Base-by-base conservation (phyloP, 2,113 vertebrate species). In the Gorilla gorilla region DNA sequence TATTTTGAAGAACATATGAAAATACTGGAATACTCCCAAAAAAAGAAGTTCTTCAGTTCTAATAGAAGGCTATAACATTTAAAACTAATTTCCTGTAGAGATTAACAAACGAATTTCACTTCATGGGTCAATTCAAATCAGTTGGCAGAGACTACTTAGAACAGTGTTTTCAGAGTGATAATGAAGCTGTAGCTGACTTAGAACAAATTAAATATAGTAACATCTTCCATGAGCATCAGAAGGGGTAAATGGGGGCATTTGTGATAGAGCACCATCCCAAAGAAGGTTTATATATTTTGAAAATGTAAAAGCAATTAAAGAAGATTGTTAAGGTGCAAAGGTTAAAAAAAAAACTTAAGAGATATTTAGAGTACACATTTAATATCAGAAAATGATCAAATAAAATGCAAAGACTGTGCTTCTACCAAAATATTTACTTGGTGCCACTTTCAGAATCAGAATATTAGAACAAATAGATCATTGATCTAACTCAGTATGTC, bases 1-100 rank as follows among this genome's bases (percentile, higher is more conserved):
- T 94, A 73, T 87, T 94, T 85, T 52, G 57, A 89, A 70, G 23
- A 89, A 68, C 7, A 78, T 84, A 80, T 50, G 35, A 68, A 96
- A 84, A 72, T 66, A 30, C 6, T 64, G 5, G 27, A 82, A 93
- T n/a, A 43, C 8, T 4, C 43, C 40, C 38, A 25, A 80, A 80
- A 50, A 79, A 83, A n/a, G 2, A 84, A 80, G 32, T 57, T 13
- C 27, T 89, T 86, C 30, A 80, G 12, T 35, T 90, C 52, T 61
- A 12, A 78, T 7, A 84, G 43, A 68, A 89, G 2, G 4, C 13
- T 87, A 9, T 6, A 66, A 35, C 23, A 70, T 78, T 90, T 87
- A 79, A 16, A 70, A 94, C 0, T 61, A n/a, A 61, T 83, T 78
- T 52, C 8, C 75, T 70, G 70, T 2, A 48, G 52, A 45, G 13